phyloP scores from a whole-genome alignment of 1,140 invertebrate genomes.

The Caenorhabditis tropicalis region DNA sequence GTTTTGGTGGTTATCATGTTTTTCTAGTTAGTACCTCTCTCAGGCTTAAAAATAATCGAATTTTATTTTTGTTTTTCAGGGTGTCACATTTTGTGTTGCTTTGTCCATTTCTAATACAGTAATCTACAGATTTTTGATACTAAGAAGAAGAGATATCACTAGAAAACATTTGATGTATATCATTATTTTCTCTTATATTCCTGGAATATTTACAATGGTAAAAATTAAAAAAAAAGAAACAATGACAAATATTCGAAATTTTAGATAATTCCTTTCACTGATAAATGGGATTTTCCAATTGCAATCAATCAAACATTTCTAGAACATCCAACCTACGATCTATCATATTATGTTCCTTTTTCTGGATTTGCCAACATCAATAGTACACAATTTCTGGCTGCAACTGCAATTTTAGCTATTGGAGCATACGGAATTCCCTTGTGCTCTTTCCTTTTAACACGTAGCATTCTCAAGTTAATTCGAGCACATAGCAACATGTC shows the following conservation, averaged over 20 bases:
- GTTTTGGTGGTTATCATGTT: slow-evolving; percentile 27
- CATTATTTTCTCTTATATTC: not conserved
- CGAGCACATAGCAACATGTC: slow-evolving; percentile 27
- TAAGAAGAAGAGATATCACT: slow-evolving; percentile 7
- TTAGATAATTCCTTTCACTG: slow-evolving; percentile 18
- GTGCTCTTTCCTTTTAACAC: slow-evolving; percentile 24
- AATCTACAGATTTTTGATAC: not conserved
- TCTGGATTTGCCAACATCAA: not conserved
- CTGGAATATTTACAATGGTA: slow-evolving; percentile 7
- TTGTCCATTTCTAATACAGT: slow-evolving; percentile 3
- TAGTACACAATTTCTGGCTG: not conserved
- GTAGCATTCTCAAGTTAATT: slow-evolving; percentile 15
- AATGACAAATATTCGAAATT: not conserved
- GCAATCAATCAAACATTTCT: not conserved
- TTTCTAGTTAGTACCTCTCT: not conserved
- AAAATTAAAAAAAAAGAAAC: not conserved
- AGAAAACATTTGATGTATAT: slow-evolving; percentile 12
- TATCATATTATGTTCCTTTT: slow-evolving; percentile 3
- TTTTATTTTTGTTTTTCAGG: not conserved
- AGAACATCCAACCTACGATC: slow-evolving; percentile 25
- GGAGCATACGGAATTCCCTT: slow-evolving; percentile 16
- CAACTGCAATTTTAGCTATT: slow-evolving; percentile 1
- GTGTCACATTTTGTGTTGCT: slow-evolving; percentile 6
- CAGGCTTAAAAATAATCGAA: not conserved
- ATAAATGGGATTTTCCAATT: not conserved